phyloP scores from a whole-genome alignment of 2,888 invertebrate species.

The Arge pagana region DNA sequence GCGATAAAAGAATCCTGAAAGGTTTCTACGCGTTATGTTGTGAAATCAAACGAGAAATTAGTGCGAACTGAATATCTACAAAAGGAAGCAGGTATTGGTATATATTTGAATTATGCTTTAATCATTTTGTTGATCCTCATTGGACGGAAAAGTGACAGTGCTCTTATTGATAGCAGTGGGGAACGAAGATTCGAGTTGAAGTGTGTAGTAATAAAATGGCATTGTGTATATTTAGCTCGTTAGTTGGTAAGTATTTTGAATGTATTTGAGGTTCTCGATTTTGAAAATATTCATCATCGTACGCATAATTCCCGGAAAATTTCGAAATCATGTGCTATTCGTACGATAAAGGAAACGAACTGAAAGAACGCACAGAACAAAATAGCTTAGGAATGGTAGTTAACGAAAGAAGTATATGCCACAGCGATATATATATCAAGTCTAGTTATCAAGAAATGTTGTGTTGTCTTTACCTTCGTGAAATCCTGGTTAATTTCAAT shows the following conservation, averaged over 20 bases:
- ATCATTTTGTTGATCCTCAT: conserved; percentile 14
- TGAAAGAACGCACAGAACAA: background rate
- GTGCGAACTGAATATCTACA: no score
- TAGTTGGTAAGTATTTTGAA: conserved; percentile 12
- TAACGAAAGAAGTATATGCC: conserved; percentile 24
- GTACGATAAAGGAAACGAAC: conserved; percentile 24
- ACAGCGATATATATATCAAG: conserved; percentile 25
- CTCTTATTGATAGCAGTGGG: no score
- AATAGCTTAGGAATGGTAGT: conserved; percentile 12
- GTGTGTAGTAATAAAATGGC: conserved; percentile 19
- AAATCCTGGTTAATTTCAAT: conserved; percentile 58
- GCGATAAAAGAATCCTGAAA: no score
- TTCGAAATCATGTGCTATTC: conserved; percentile 24
- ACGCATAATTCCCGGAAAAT: conserved; percentile 11
- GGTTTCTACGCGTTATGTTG: no score
- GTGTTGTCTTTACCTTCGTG: conserved; percentile 56
- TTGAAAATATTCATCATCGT: conserved; percentile 11
- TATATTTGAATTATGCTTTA: conserved; percentile 6
- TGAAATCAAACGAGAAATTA: no score
- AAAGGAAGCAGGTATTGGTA: no score
- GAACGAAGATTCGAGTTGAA: conserved; percentile 12
- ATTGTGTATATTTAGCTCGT: conserved; percentile 21
- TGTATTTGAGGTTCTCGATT: conserved; percentile 12
- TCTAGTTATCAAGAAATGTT: conserved; percentile 50
- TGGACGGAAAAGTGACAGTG: conserved; percentile 22